Conservation (phyloP, 2,888 invertebrate species). For the Eulithis testata region DNA sequence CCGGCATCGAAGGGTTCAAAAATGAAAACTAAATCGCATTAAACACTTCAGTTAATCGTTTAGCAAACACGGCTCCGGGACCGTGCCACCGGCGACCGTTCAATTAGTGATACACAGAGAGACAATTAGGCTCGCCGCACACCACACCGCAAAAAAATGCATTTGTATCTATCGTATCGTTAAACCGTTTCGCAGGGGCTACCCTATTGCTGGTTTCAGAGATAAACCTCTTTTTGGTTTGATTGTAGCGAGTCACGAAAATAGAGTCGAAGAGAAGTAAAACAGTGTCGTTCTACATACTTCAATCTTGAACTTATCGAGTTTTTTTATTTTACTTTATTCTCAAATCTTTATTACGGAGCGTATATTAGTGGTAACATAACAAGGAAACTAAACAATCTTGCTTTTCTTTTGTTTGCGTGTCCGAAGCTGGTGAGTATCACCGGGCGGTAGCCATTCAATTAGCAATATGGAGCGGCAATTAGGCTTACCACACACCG, state of each 20-base stretch:
- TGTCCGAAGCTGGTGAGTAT: not conserved
- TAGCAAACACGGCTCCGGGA: slow-evolving; percentile 59
- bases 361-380: too few species aligned
- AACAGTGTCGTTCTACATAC: too few species aligned
- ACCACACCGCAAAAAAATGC: slow-evolving; percentile 61
- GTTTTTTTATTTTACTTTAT: too few species aligned
- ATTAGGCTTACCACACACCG: slow-evolving; percentile 67
- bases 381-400: not conserved
- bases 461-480: slow-evolving; percentile 69
- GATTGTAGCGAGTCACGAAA: not conserved
- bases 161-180: slow-evolving; percentile 15
- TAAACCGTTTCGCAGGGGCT: not conserved
- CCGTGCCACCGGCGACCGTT: slow-evolving; percentile 58
- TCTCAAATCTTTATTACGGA: too few species aligned
- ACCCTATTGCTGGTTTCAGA: not conserved
- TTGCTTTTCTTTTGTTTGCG: slow-evolving; percentile 6
- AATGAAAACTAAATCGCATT: slow-evolving; percentile 49
- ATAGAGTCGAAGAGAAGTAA: not conserved
- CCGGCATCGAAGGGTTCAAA: slow-evolving; percentile 19
- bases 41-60: slow-evolving; percentile 65
- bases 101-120: slow-evolving; percentile 71
- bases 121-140: slow-evolving; percentile 69
- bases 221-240: not conserved
- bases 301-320: too few species aligned
- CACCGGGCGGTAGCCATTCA: slow-evolving; percentile 64